Base-by-base conservation (phyloP, 2,888 invertebrate genomes). In the Philopedon plagiatum region DNA sequence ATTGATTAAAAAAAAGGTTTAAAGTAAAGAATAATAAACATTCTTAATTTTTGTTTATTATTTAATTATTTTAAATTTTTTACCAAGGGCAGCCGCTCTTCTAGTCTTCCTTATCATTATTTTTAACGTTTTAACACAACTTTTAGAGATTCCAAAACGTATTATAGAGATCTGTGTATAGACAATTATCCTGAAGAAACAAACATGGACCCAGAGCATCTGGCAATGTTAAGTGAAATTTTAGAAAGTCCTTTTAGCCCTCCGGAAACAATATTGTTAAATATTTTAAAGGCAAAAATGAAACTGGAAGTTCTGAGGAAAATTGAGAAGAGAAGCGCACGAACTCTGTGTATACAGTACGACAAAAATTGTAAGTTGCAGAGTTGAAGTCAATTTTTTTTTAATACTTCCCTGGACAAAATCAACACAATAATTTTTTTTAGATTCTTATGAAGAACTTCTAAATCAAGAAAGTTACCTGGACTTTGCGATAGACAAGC, bases 391-490 rank as follows among this genome's bases (percentile, higher is more conserved):
- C 21, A 21, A 9, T n/a, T 39, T 9, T 37, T 37, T 37, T 37
- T 37, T 37, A 2, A 37, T n/a, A n/a, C n/a, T n/a, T n/a, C n/a
- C n/a, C n/a, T n/a, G n/a, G n/a, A n/a, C n/a, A n/a, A n/a, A n/a
- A n/a, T 15, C 15, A 15, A 13, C 15, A 15, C 11, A 46, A 13
- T 11, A 11, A 21, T 11, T 46, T 49, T 49, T 62, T 76, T 63
- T 44, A 79, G 78, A 77, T 75, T 67, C 76, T 8, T 41, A 76
- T 15, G 67, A 77, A 61, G 77, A 77, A 7, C 60, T 80, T 18
- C 49, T 65, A 21, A 60, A 34, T 0, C 71, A 75, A 63, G 79
- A 79, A 69, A 76, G 74, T 41, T 78, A 78, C 34, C 65, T 78
- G 7, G 51, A 75, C 13, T 66, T 63, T 58, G 78, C 76, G 8